Conservation (phyloP, 2,797 vertebrate genomes). For the Argya squamiceps region DNA sequence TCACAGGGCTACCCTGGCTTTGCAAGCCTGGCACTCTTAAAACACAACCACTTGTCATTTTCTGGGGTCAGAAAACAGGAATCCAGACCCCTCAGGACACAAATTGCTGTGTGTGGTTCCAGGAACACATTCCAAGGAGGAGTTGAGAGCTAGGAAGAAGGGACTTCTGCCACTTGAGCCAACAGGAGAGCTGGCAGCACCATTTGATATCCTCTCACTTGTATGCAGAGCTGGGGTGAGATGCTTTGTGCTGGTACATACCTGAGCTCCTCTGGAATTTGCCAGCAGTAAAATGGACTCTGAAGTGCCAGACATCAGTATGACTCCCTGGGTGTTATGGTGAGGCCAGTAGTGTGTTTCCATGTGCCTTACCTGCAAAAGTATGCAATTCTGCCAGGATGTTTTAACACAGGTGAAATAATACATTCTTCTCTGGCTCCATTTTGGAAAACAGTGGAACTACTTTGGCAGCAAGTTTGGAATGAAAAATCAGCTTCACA, state of each 20-base stretch:
- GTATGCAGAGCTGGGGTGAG: accelerated
- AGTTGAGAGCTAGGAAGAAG: background rate
- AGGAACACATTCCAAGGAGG: background rate
- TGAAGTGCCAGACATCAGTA: background rate
- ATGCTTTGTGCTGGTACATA: background rate
- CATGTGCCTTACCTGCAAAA: background rate
- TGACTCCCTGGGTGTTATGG: background rate
- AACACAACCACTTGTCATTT: background rate
- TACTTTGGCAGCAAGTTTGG: background rate
- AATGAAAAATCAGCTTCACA: background rate
- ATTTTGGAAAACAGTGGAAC: background rate
- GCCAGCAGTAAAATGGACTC: background rate
- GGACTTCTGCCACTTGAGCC: background rate
- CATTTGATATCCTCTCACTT: accelerated
- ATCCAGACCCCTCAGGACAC: background rate
- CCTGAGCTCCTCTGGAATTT: background rate
- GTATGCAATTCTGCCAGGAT: background rate
- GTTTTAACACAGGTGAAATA: background rate
- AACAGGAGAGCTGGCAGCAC: background rate
- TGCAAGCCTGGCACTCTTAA: background rate
- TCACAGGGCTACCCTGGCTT: background rate
- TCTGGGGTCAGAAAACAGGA: background rate
- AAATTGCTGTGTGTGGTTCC: background rate
- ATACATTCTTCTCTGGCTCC: background rate
- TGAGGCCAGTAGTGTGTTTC: background rate